Conservation (phyloP, 2,113 vertebrate species). For the Taurulus bubalis region DNA sequence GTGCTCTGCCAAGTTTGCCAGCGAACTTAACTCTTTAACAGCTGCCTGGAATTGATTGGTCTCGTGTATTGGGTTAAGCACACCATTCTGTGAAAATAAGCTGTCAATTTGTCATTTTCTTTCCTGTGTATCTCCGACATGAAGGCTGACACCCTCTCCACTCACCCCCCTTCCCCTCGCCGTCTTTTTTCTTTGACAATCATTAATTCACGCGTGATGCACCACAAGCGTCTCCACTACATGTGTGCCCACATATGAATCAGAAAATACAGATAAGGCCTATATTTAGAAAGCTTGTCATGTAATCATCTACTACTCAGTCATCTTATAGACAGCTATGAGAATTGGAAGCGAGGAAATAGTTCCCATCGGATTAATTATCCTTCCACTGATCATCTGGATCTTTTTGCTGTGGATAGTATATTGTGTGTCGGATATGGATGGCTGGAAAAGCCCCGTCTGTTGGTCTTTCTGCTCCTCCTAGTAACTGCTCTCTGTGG, state of each 20-base stretch:
- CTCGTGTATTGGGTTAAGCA: neutral
- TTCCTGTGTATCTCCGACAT: neutral
- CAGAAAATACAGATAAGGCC: conserved; percentile 25
- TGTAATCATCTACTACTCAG: conserved; percentile 39
- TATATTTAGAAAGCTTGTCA: conserved; percentile 65
- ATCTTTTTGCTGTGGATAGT: conserved; percentile 36
- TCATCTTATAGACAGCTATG: conserved; percentile 67
- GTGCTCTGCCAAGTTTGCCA: conserved; percentile 27
- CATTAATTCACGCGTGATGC: conserved; percentile 4
- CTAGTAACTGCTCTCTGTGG: neutral
- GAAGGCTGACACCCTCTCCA: conserved; percentile 3
- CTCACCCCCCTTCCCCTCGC: neutral
- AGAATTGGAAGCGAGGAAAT: conserved; percentile 48
- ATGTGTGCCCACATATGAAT: conserved; percentile 34
- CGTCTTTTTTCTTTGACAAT: conserved; percentile 8
- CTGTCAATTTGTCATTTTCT: neutral
- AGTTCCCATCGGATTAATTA: conserved; percentile 71
- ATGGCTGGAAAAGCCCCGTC: conserved; percentile 35
- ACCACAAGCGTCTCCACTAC: conserved; percentile 10
- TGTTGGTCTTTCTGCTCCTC: conserved; percentile 33
- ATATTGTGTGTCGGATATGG: conserved; percentile 53
- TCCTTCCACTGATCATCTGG: conserved; percentile 63
- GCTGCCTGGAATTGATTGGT: conserved; percentile 17
- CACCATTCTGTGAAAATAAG: conserved; percentile 1
- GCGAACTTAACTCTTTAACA: conserved; percentile 30